These are phyloP conservation scores for Quadriops clusia DNA, from an alignment of 2,888 invertebrate species.

Conservation along the genomic window DNA sequence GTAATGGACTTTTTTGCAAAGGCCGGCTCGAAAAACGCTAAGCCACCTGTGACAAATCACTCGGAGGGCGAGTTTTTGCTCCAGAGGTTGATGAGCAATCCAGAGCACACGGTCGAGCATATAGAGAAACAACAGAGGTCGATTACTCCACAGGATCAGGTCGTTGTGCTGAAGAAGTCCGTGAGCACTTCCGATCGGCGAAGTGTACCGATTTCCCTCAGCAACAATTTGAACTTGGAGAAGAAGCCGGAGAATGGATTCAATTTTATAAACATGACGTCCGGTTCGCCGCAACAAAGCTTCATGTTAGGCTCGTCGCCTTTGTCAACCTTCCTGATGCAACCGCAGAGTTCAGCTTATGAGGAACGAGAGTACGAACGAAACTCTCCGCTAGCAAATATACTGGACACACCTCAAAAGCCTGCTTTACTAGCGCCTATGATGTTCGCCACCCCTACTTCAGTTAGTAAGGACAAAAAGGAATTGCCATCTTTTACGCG, in stretches of 20 bases:
- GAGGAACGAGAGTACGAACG: slow-evolving; percentile 18
- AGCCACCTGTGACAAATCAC: slow-evolving; percentile 39
- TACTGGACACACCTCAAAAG: slow-evolving; percentile 45
- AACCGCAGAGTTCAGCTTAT: slow-evolving; percentile 17
- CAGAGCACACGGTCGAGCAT: slow-evolving; percentile 74
- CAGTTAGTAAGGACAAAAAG: slow-evolving; percentile 20
- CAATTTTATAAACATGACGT: slow-evolving; percentile 42
- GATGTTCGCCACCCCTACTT: slow-evolving; percentile 58
- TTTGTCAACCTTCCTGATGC: slow-evolving; percentile 24
- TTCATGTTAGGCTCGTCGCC: slow-evolving; percentile 19
- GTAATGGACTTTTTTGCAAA: slow-evolving; percentile 83
- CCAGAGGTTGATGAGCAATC: slow-evolving; percentile 71
- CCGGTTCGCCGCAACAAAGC: slow-evolving; percentile 40
- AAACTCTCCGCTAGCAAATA: slow-evolving; percentile 45
- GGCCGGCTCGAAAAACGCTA: slow-evolving; percentile 49
- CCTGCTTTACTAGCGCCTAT: slow-evolving; percentile 77
- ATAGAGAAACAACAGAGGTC: slow-evolving; percentile 78
- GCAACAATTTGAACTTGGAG: slow-evolving; percentile 18
- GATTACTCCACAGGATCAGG: slow-evolving; percentile 52
- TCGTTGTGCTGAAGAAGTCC: slow-evolving; percentile 18
- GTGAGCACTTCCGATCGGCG: slow-evolving; percentile 22
- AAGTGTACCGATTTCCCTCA: slow-evolving; percentile 28
- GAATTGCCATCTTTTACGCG: slow-evolving; percentile 9
- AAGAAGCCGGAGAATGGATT: slow-evolving; percentile 39
- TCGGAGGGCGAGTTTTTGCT: slow-evolving; percentile 42